Evolutionary conservation across 2,797 vertebrate genomes (phyloP).

Genomic region (Pangasius macronema): DNA sequence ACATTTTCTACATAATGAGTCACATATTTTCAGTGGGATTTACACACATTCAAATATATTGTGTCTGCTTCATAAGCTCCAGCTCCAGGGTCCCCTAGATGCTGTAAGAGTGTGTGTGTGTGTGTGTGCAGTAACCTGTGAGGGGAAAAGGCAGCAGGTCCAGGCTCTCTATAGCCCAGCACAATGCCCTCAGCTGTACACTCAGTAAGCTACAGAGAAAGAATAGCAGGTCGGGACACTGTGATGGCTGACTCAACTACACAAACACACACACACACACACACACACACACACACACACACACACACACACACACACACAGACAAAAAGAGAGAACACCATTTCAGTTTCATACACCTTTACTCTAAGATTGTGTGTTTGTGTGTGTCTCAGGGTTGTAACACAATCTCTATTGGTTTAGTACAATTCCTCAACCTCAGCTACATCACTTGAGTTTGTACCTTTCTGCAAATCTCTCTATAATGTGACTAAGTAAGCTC

Average conservation of each 20-base stretch:
- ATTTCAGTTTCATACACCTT: not conserved
- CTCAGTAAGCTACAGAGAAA: conserved; percentile 86
- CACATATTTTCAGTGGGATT: not conserved
- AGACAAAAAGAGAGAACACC: not conserved
- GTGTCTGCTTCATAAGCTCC: not conserved
- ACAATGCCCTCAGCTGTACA: conserved; percentile 78
- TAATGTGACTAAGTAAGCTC: too few species aligned
- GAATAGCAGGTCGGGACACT: conserved; percentile 81
- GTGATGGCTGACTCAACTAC: conserved; percentile 79
- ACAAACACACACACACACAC: conserved; percentile 6
- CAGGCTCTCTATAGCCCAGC: conserved; percentile 73
- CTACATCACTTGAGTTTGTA: not conserved
- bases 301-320: not conserved
- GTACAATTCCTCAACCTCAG: not conserved
- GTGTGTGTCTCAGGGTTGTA: not conserved
- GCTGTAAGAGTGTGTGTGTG: not conserved
- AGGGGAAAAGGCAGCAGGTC: conserved; percentile 62
- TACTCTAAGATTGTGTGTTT: not conserved
- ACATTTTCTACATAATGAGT: not conserved
- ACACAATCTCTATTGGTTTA: not conserved
- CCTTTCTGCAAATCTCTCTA: too few species aligned
- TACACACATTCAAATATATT: not conserved
- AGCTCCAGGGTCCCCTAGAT: not conserved
- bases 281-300: conserved; percentile 21
- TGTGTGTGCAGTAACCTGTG: conserved; percentile 64